phyloP scores from a whole-genome alignment of 2,797 vertebrate genomes.

The Parambassis ranga region DNA sequence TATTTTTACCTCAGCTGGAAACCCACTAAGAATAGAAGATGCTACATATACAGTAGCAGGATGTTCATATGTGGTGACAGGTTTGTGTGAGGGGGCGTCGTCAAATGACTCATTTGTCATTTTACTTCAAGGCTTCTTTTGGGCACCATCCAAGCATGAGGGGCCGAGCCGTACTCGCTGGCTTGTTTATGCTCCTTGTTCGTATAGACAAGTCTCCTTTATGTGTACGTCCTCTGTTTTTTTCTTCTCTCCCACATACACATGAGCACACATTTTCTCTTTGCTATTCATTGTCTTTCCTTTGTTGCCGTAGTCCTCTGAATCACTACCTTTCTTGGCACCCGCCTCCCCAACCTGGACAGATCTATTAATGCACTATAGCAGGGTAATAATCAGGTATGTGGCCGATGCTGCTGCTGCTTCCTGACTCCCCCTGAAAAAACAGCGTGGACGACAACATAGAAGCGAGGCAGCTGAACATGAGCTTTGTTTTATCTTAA shows the following conservation, averaged over 20 bases:
- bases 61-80: constrained; percentile 75
- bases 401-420: not conserved
- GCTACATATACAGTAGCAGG: constrained; percentile 52
- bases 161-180: constrained; percentile 40
- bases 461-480: not conserved
- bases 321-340: constrained; percentile 31
- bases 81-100: constrained; percentile 71
- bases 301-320: constrained; percentile 37
- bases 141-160: constrained; percentile 64
- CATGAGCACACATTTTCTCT: not conserved
- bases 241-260: not conserved
- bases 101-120: constrained; percentile 78
- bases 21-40: constrained; percentile 47
- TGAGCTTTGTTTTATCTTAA: constrained; percentile 19
- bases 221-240: not conserved
- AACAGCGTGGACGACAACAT: not conserved
- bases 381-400: constrained; percentile 44
- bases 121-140: constrained; percentile 74
- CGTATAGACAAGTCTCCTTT: constrained; percentile 6
- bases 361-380: constrained; percentile 19
- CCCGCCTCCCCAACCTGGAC: constrained; percentile 16
- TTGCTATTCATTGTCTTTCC: not conserved
- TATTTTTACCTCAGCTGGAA: constrained; percentile 20
- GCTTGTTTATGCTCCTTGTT: constrained; percentile 40
- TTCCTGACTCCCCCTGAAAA: constrained; percentile 1